Evolutionary conservation across 2,888 invertebrate species (phyloP), one percentile per base, ranked within the genome.

Genomic region (Automeris io): DNA sequence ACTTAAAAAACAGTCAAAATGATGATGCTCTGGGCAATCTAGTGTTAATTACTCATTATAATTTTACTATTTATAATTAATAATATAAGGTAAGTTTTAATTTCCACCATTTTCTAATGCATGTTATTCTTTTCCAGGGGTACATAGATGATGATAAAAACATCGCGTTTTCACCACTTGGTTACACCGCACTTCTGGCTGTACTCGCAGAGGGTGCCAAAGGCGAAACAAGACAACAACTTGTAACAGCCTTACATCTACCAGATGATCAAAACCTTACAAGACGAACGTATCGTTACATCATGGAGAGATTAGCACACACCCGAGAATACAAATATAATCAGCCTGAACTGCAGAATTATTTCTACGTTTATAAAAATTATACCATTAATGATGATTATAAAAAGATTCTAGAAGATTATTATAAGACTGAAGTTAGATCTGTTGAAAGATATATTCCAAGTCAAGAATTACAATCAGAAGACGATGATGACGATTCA

Each of bases 311-410:
- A 33, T 56, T 89, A n/a, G 85, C 79, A 47, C 88, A 87, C 35
- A 80, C 70, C 2, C 73, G 83, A 35, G 76, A 82, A 42, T 87
- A 83, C 47, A 79, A 81, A 64, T 69, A 74, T 37, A 88, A 88
- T 45, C 76, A 81, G 41, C 91, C 91, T 1, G 90, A 91, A 48
- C 75, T 91, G 46, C 90, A 90, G 58, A 91, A 90, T 52, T 91
- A 89, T 81, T 88, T 91, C 54, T 91, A 91, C 51, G 88, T 91
- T 4, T 91, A 91, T 63, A 90, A 90, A 54, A 91, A 91, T 52
- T 88, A 90, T 55, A 89, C 89, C 0, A 89, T 89, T 2, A 87
- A 88, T 42, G 88, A 90, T 25, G 88, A 88, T 18, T 91, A 89
- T 57, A 90, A 89, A 49, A 78, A 88, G 47, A 69, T 89, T 33